phyloP scores from a whole-genome alignment of 2,113 vertebrate genomes.

The Lamprologus lemairii region DNA sequence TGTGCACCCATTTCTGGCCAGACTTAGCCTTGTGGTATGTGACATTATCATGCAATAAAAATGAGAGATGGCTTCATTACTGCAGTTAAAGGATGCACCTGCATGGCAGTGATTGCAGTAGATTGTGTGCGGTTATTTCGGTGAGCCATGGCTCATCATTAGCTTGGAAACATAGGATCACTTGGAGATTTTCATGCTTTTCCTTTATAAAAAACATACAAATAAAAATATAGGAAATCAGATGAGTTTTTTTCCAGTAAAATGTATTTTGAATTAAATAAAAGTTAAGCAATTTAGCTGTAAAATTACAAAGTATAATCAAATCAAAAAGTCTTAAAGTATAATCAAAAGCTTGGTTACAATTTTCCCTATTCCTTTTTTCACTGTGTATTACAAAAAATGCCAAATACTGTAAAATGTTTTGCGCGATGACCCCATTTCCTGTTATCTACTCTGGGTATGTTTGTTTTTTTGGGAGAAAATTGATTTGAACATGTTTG shows the following conservation, averaged over 20 bases:
- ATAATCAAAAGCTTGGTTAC: not conserved
- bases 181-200: not conserved
- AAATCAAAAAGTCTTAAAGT: not conserved
- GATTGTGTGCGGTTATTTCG: not conserved
- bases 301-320: not conserved
- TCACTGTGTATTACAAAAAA: not conserved
- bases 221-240: not conserved
- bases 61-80: slow-evolving; percentile 11
- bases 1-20: slow-evolving; percentile 9
- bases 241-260: not conserved
- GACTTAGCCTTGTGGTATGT: not conserved
- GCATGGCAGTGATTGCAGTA: not conserved
- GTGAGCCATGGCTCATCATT: not conserved
- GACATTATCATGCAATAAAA: slow-evolving; percentile 32
- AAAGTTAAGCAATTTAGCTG: not conserved
- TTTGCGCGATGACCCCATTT: not conserved
- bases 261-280: not conserved
- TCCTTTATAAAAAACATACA: not conserved
- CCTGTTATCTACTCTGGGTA: not conserved
- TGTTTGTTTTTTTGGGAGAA: not conserved
- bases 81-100: slow-evolving; percentile 10
- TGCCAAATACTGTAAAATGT: not conserved
- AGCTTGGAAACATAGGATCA: not conserved
- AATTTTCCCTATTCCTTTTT: not conserved
- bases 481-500: not conserved